phyloP scores from a whole-genome alignment of 1,140 invertebrate species.

The Drosophila lowei region DNA sequence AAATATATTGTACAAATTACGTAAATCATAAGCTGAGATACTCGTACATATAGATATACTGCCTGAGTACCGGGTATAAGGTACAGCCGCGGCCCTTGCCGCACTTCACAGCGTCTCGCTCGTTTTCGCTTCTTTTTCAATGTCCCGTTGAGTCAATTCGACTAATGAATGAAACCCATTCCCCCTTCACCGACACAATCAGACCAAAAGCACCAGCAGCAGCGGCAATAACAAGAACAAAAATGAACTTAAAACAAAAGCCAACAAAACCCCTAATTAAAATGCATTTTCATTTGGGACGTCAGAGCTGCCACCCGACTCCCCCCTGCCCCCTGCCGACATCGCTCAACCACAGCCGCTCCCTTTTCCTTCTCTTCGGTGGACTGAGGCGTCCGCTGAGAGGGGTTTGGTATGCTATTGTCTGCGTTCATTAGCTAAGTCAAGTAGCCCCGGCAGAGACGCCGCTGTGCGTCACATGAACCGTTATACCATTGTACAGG shows the following conservation, averaged over 20 bases:
- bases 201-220: slow-evolving; percentile 34
- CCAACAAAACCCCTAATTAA: slow-evolving; percentile 83
- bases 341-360: no score
- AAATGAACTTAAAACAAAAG: slow-evolving; percentile 73
- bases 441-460: slow-evolving; percentile 19
- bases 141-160: slow-evolving; percentile 56
- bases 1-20: no score
- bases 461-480: slow-evolving; percentile 65
- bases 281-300: slow-evolving; percentile 83
- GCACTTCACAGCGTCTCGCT: no score
- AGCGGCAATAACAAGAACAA: slow-evolving; percentile 34
- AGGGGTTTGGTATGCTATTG: slow-evolving; percentile 22
- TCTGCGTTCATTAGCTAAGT: slow-evolving; percentile 39
- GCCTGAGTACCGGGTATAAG: no score
- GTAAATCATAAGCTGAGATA: no score
- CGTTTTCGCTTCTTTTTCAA: slow-evolving; percentile 25
- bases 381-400: slow-evolving; percentile 40
- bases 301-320: slow-evolving; percentile 42
- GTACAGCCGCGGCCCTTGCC: no score
- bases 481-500: slow-evolving; percentile 73
- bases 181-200: not conserved
- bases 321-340: slow-evolving; percentile 7
- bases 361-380: slow-evolving; percentile 11
- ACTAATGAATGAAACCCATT: slow-evolving; percentile 70
- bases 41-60: no score